Evolutionary conservation across 2,797 vertebrate genomes (phyloP), one percentile per base, ranked within the genome.

Genomic region (Aselliscus stoliczkanus): DNA sequence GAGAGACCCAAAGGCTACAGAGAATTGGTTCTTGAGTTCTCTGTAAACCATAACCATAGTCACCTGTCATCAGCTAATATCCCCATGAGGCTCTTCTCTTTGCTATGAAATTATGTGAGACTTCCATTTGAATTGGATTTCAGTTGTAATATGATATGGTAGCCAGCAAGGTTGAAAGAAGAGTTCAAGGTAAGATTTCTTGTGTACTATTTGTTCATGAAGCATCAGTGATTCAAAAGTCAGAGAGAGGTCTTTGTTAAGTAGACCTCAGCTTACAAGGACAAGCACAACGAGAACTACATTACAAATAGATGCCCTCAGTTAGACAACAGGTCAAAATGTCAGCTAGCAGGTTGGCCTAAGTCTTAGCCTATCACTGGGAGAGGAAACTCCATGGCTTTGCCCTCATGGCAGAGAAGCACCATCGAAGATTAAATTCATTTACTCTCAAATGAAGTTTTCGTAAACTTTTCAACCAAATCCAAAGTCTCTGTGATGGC

Each of bases 71-170:
- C 39, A 92, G 44, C 56, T 96, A 56, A 92, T 60, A 77, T 50
- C 60, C 82, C n/a, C 14, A 5, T 65, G 39, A 94, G 23, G 31
- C 69, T 87, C 4, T 90, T 86, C 52, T 79, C 18, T 58, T 62
- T 73, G 42, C 31, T 77, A 52, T 73, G 64, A 64, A 85, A 72
- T 83, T 47, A 69, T 2, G 27, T 50, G 52, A 65, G 14, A 58
- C 37, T 58, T 88, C 82, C 67, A 60, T 95, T 89, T 81, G 64
- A 96, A 67, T 50, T 85, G 39, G 44, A 75, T 96, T 93, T 92
- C 56, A 90, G 60, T 93, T 93, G 56, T 84, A 93, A 88, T 94
- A 44, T 67, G 91, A 92, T 75, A 88, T 56, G 50, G 25, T 90
- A 60, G 73, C 29, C 50, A 89, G 18, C 76, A 34, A 80, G 52